Percentiles rank a stretch among this genome's conserved stretches.
Evolutionary conservation across 1,140 invertebrate species (phyloP).

Genomic region (Helicoverpa zea): DNA sequence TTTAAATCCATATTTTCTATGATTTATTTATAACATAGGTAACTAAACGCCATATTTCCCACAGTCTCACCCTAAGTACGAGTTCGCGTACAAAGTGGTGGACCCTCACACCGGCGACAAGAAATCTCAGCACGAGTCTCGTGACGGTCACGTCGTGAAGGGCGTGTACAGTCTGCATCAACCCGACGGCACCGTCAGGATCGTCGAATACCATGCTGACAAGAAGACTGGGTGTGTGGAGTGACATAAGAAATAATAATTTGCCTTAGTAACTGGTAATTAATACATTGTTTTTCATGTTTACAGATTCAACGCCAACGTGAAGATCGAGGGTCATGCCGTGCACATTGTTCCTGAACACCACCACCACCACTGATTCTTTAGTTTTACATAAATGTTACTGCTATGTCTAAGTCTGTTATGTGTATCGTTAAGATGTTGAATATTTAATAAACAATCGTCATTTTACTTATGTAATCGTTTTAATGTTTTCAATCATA

Average conservation of each 20-base stretch:
- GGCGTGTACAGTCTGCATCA: no score
- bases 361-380: conserved; percentile 39
- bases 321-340: conserved; percentile 62
- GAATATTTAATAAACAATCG: not conserved
- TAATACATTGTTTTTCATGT: not conserved
- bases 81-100: no score
- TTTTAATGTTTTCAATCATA: no score
- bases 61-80: no score
- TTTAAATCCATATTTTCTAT: not conserved
- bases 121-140: no score
- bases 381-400: not conserved
- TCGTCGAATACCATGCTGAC: conserved; percentile 69
- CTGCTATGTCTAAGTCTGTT: not conserved
- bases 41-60: conserved; percentile 65
- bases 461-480: no score
- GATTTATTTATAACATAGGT: conserved; percentile 63
- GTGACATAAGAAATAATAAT: not conserved
- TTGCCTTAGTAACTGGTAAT: not conserved
- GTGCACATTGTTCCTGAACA: conserved; percentile 63
- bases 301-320: conserved; percentile 65
- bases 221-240: conserved; percentile 74
- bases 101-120: no score
- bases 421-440: not conserved
- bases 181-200: no score
- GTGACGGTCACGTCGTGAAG: no score